These are phyloP conservation scores for Protobothrops flavoviridis DNA, from an alignment of 2,113 vertebrate species.

Conservation along the genomic window DNA sequence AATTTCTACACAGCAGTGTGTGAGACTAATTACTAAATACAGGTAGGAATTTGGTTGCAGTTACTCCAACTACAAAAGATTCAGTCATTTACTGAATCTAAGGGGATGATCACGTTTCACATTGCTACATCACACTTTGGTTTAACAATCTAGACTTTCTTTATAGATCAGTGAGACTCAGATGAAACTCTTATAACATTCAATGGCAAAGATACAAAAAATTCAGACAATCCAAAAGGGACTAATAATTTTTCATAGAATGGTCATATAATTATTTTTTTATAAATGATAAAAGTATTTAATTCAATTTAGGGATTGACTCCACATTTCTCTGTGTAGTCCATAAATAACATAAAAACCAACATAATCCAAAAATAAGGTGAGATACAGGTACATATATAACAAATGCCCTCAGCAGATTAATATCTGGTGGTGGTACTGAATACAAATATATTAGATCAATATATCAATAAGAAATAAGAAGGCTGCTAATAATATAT, in stretches of 20 bases:
- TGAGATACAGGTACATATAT: neutral
- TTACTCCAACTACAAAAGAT: neutral
- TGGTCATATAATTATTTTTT: neutral
- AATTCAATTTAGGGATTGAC: neutral
- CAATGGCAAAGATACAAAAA: neutral
- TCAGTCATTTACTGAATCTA: neutral
- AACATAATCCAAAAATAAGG: neutral
- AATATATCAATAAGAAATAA: neutral
- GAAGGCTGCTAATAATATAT: neutral
- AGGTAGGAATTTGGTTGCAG: neutral
- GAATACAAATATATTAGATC: neutral
- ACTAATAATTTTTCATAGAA: neutral
- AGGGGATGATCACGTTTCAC: neutral
- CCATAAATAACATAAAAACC: neutral
- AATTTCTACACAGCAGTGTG: neutral
- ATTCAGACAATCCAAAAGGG: neutral
- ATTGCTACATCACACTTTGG: neutral
- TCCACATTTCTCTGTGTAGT: neutral
- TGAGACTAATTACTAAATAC: neutral
- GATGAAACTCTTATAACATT: neutral
- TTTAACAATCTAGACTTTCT: neutral
- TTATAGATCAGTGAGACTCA: neutral
- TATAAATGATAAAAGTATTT: neutral
- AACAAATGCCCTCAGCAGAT: neutral
- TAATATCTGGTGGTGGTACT: neutral